Conservation (phyloP, 2,113 vertebrate species). For the Thinocorus orbignyianus region DNA sequence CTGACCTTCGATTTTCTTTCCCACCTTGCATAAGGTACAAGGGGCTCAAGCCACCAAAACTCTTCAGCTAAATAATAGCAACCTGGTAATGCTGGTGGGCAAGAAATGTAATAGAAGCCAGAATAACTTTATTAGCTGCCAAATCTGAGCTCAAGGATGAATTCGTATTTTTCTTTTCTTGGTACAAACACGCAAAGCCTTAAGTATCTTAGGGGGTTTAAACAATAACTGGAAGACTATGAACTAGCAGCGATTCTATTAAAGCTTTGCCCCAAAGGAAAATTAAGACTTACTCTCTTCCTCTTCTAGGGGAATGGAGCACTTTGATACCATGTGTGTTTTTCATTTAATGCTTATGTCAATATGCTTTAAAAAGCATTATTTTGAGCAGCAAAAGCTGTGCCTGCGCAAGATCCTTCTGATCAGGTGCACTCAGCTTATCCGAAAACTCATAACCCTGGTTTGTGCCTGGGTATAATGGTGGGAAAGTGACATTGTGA, state of each 20-base stretch:
- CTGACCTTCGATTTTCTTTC: background rate
- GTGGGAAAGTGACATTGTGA: background rate
- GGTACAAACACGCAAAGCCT: conserved; percentile 18
- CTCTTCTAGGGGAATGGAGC: background rate
- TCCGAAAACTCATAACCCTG: background rate
- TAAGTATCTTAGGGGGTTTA: conserved; percentile 35
- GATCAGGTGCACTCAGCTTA: background rate
- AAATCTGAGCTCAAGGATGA: background rate
- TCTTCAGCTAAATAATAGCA: background rate
- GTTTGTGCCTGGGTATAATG: background rate
- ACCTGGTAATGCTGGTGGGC: background rate
- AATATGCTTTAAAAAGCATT: conserved; percentile 33
- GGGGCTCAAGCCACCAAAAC: background rate
- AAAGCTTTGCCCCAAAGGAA: conserved; percentile 43
- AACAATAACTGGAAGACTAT: conserved; percentile 33
- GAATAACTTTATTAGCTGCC: conserved; percentile 10
- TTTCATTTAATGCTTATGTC: conserved; percentile 39
- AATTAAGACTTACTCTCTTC: conserved; percentile 24
- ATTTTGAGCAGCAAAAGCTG: background rate
- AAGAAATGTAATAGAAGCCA: background rate
- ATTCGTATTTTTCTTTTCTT: conserved; percentile 14
- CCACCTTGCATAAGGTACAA: background rate
- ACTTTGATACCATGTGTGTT: background rate
- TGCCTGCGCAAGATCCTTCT: background rate
- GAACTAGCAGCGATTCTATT: background rate